Evolutionary conservation across 35 echinoderm and acorn worm species (phyloP).

Genomic region (Lytechinus variegatus): DNA sequence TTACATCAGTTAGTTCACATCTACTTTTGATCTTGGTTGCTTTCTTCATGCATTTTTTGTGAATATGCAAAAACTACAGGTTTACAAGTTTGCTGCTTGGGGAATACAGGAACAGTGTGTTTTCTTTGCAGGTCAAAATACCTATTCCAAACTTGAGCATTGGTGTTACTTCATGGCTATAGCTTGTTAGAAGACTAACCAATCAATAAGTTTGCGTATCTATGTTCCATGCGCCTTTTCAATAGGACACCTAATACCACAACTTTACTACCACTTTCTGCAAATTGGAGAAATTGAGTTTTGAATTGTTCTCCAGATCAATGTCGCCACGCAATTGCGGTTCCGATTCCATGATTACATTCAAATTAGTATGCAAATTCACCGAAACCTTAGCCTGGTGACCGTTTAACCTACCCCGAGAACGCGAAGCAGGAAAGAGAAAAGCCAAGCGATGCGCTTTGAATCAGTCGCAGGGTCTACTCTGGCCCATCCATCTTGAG

Average conservation of each 20-base stretch:
- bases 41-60: too few relatives aligned
- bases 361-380: slow-evolving; percentile 20
- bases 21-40: too few relatives aligned
- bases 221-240: not conserved
- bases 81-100: not conserved
- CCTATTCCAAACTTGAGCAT: not conserved
- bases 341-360: slow-evolving; percentile 4
- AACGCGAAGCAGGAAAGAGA: not conserved
- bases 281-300: slow-evolving; percentile 5
- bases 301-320: slow-evolving; percentile 11
- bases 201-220: slow-evolving; percentile 19
- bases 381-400: not conserved
- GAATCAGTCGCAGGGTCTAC: not conserved
- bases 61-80: too few relatives aligned
- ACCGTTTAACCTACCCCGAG: not conserved
- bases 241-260: slow-evolving; percentile 12
- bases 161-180: not conserved
- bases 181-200: not conserved
- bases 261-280: slow-evolving; percentile 1
- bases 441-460: not conserved
- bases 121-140: not conserved
- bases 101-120: not conserved
- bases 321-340: not conserved
- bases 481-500: not conserved
- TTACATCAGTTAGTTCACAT: too few relatives aligned